Evolutionary conservation across 2,113 vertebrate species (phyloP), one percentile per base, ranked within the genome.

Genomic region (Chaenogobius annularis): DNA sequence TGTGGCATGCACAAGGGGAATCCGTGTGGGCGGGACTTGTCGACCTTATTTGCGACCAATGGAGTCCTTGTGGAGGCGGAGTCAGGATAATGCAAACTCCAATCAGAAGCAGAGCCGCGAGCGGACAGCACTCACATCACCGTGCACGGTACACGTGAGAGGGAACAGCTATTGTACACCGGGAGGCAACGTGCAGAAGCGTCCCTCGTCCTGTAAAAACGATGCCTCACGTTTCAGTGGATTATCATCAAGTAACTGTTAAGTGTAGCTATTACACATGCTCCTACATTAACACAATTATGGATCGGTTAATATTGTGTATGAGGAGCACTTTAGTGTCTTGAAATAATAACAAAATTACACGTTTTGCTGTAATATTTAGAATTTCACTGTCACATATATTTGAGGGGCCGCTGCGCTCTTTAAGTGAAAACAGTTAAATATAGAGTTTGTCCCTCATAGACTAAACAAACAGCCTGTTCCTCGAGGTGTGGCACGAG

Each of bases 91-190:
- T 10, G 26, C 10, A 0, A 3, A 72, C 26, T 2, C 92, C 92
- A 93, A 93, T 91, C 20, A 40, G 61, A 44, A 69, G 0, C 12
- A 15, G 66, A 79, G 81, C 73, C 75, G 80, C 83, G 64, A 76
- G 81, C 81, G 54, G 75, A 83, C 80, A 58, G 81, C 79, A 68
- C 54, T 70, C 17, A 44, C 73, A 80, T 70, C 88, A 91, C 85
- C 93, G 92, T 94, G 93, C 80, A 81, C 56, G n/a, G 13, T 67
- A 81, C 93, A 94, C 92, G 93, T 94, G 93, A 90, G 81, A 54
- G 70, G 77, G 77, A 79, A 65, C 79, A 87, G 86, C 89, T 85
- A 92, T 89, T 89, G 83, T 90, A 79, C 82, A 75, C 83, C 81
- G 83, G 75, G 86, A 87, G 82, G 78, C 89, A 90, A 90, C 91